Percentiles rank a stretch among this genome's conserved stretches.
Conservation (phyloP, 1,140 invertebrate genomes). For the Telenomus remus region DNA sequence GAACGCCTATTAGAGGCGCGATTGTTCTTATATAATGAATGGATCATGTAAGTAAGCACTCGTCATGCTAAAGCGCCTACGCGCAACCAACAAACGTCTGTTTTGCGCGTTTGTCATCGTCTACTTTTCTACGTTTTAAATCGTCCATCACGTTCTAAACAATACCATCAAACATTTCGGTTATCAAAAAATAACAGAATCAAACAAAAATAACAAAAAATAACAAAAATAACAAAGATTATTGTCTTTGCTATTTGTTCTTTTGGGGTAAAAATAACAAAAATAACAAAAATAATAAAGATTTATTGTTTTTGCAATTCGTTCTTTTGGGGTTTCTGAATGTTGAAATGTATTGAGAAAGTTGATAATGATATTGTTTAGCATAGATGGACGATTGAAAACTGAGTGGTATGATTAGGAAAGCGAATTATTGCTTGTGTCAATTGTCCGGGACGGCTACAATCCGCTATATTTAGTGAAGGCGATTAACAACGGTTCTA, state of each 20-base stretch:
- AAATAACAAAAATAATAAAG: too few species aligned
- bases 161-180: too few species aligned
- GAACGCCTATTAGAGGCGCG: conserved; percentile 73
- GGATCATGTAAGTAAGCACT: conserved; percentile 74
- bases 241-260: too few species aligned
- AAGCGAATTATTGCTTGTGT: too few species aligned
- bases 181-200: background rate
- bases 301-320: too few species aligned
- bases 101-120: conserved; percentile 56
- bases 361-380: background rate
- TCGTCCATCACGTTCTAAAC: conserved; percentile 35
- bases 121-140: conserved; percentile 53
- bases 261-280: too few species aligned
- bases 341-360: too few species aligned
- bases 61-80: conserved; percentile 60
- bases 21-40: conserved; percentile 77
- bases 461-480: conserved; percentile 9
- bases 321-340: too few species aligned
- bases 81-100: conserved; percentile 50
- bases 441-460: background rate
- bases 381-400: background rate
- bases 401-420: background rate
- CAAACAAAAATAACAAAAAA: background rate
- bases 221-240: too few species aligned
- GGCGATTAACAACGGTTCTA: background rate